A percentile compares a stretch with the other conserved stretches of the same genome.
Evolutionary conservation across 2,797 vertebrate species (phyloP).

Genomic region (Mionectes olivaceus): DNA sequence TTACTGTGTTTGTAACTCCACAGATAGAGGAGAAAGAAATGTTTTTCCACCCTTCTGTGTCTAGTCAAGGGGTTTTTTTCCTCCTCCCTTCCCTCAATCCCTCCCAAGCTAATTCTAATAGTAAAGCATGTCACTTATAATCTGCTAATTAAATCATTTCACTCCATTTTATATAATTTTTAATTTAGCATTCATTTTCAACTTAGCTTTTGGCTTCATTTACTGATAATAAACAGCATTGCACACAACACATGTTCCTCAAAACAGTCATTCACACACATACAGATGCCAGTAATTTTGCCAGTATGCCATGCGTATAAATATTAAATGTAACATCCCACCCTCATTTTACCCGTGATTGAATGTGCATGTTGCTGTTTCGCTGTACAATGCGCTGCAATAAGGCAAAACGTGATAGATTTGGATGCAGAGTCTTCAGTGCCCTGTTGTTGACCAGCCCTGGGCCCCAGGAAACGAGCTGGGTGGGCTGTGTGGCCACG

Average conservation of each 20-base stretch:
- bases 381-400: background rate
- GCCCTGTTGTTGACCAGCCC: background rate
- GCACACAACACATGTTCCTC: slow-evolving; percentile 80
- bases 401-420: slow-evolving; percentile 1
- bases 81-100: slow-evolving; percentile 47
- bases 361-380: slow-evolving; percentile 71
- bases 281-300: slow-evolving; percentile 79
- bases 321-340: slow-evolving; percentile 74
- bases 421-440: background rate
- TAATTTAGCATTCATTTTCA: slow-evolving; percentile 86
- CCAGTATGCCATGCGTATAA: slow-evolving; percentile 76
- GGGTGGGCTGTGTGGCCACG: background rate
- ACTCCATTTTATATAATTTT: slow-evolving; percentile 84
- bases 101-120: slow-evolving; percentile 74
- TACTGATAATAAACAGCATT: slow-evolving; percentile 84
- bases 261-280: slow-evolving; percentile 77
- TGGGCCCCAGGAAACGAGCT: background rate
- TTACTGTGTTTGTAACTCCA: slow-evolving; percentile 62
- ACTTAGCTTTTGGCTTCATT: slow-evolving; percentile 84
- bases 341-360: slow-evolving; percentile 73
- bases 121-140: slow-evolving; percentile 74
- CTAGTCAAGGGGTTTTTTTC: slow-evolving; percentile 14
- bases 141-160: slow-evolving; percentile 85
- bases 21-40: slow-evolving; percentile 62
- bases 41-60: slow-evolving; percentile 57